phyloP scores from a whole-genome alignment of 2,888 invertebrate species.

The Eristalis arbustorum region DNA sequence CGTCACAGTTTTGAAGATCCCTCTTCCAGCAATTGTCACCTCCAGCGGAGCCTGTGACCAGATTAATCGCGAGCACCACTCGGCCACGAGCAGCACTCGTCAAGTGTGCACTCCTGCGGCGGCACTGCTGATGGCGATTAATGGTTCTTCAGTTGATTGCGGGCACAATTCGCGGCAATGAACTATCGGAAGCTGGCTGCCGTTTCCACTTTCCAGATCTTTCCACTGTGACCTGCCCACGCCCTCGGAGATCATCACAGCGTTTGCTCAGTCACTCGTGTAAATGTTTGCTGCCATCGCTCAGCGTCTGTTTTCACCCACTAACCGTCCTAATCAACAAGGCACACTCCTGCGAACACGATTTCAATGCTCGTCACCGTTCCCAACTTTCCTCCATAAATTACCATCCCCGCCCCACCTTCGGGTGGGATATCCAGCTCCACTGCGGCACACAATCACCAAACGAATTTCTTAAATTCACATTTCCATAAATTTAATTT shows the following conservation, averaged over 20 bases:
- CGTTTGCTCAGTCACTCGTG: not conserved
- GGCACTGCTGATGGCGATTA: not conserved
- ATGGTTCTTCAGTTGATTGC: conserved; percentile 8
- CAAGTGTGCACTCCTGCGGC: not conserved
- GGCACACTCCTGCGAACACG: not conserved
- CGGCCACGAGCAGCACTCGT: conserved; percentile 7
- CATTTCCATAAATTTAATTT: conserved; percentile 66
- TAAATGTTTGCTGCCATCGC: not conserved
- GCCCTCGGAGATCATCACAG: not conserved
- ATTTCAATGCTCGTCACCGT: not conserved
- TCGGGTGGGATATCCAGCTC: conserved; percentile 11
- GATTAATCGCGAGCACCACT: conserved; percentile 2
- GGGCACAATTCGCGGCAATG: not conserved
- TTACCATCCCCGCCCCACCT: not conserved
- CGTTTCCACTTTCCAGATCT: not conserved
- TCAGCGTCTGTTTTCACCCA: not conserved
- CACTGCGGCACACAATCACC: conserved; percentile 35
- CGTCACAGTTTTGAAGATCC: conserved; percentile 27
- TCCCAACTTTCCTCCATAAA: not conserved
- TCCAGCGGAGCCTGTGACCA: not conserved
- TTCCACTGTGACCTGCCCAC: not conserved
- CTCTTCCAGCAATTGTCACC: conserved; percentile 34
- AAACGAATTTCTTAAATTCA: conserved; percentile 44
- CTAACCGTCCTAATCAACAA: not conserved
- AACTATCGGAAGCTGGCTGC: not conserved